Evolutionary conservation across 1,140 invertebrate genomes (phyloP).

Genomic region (Drosophila setifemur): DNA sequence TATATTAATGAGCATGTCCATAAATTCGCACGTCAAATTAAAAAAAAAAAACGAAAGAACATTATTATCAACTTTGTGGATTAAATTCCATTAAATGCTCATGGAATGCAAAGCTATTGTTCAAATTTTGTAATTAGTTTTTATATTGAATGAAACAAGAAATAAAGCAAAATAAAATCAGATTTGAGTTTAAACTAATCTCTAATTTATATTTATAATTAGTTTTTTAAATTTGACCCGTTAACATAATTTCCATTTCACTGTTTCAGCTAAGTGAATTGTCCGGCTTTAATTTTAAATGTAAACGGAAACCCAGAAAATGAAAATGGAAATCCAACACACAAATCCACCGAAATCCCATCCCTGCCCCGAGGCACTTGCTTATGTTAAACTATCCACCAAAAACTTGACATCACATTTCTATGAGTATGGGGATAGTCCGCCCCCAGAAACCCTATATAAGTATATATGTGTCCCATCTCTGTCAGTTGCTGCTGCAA

Average conservation of each 20-base stretch:
- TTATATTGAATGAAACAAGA: too few species aligned
- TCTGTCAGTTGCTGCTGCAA: conserved; percentile 46
- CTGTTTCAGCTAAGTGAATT: neutral
- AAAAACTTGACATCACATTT: conserved; percentile 45
- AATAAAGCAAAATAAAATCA: too few species aligned
- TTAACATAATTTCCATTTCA: too few species aligned
- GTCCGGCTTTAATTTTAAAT: neutral
- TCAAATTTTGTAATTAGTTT: too few species aligned
- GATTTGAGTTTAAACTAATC: too few species aligned
- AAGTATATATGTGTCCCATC: conserved; percentile 6
- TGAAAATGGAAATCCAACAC: conserved; percentile 28
- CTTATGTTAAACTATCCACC: conserved; percentile 48
- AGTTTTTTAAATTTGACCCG: neutral
- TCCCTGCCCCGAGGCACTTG: conserved; percentile 17
- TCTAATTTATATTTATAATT: too few species aligned
- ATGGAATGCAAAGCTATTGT: too few species aligned
- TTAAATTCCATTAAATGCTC: too few species aligned
- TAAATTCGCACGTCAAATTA: conserved; percentile 6
- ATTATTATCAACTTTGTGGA: neutral
- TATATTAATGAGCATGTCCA: neutral
- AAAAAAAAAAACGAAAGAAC: too few species aligned
- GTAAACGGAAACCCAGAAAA: neutral
- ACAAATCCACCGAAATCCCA: conserved; percentile 25
- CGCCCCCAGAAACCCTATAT: neutral
- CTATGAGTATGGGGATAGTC: conserved; percentile 25